A percentile compares a stretch with the other conserved stretches of the same genome.
Evolutionary conservation across 2,113 vertebrate species (phyloP).

Genomic region (Coturnix japonica): DNA sequence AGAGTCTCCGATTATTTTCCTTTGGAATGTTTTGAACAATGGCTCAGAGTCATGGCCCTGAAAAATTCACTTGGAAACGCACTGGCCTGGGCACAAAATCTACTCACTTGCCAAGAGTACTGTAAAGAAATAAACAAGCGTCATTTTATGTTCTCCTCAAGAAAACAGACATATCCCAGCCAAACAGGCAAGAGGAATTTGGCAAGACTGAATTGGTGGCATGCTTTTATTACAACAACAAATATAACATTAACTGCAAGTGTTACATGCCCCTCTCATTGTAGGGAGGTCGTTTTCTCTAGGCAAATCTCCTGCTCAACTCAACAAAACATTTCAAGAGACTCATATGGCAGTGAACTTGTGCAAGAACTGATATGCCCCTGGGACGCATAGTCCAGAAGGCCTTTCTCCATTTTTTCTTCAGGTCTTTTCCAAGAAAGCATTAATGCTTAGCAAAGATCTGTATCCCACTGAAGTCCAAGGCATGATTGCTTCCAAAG

Average conservation of each 20-base stretch:
- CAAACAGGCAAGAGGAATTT: conserved; percentile 37
- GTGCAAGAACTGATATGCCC: background rate
- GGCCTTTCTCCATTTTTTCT: background rate
- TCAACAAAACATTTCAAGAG: background rate
- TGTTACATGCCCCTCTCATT: background rate
- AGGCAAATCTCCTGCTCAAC: background rate
- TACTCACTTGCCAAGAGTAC: background rate
- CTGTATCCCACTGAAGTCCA: background rate
- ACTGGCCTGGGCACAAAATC: conserved; percentile 9
- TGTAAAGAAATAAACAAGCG: conserved; percentile 22
- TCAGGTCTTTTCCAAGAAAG: background rate
- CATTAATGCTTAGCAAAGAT: conserved; percentile 1
- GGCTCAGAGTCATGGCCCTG: background rate
- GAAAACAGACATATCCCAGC: conserved; percentile 10
- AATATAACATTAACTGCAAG: background rate
- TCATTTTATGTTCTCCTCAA: conserved; percentile 4
- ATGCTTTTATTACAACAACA: conserved; percentile 43
- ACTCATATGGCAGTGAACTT: background rate
- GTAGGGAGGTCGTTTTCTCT: conserved; percentile 30
- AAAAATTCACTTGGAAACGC: conserved; percentile 24
- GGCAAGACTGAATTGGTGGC: conserved; percentile 17
- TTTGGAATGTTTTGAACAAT: background rate
- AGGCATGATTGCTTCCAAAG: conserved; percentile 1
- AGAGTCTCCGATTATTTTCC: background rate
- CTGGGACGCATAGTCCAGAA: background rate